phyloP scores from a whole-genome alignment of 2,888 invertebrate genomes.

The Tricholauxania praeusta region DNA sequence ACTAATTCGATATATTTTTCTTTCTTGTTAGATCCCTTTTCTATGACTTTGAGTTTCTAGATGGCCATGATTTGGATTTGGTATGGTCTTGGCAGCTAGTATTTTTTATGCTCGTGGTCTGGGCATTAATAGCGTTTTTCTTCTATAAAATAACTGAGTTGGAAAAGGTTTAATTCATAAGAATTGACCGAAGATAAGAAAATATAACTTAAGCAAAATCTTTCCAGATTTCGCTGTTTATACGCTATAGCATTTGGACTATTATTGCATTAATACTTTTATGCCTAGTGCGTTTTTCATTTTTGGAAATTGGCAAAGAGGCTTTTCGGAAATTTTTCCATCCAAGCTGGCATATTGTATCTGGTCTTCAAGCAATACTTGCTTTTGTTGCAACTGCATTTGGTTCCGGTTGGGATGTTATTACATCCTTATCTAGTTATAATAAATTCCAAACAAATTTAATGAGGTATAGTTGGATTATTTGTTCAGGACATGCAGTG shows the following conservation, averaged over 20 bases:
- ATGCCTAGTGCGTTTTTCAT: conserved; percentile 52
- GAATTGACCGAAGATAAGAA: too few relatives aligned
- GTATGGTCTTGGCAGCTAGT: too few relatives aligned
- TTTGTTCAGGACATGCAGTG: conserved; percentile 53
- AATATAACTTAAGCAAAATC: too few relatives aligned
- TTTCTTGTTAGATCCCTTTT: too few relatives aligned
- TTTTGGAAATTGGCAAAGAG: conserved; percentile 40
- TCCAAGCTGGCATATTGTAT: conserved; percentile 3
- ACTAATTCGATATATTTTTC: too few relatives aligned
- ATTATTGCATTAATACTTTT: conserved; percentile 49
- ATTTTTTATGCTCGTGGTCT: too few relatives aligned
- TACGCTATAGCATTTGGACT: conserved; percentile 49
- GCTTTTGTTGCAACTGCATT: conserved; percentile 76
- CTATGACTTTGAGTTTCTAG: too few relatives aligned
- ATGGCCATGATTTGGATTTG: too few relatives aligned
- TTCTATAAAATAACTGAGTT: too few relatives aligned
- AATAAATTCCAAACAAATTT: conserved; percentile 81
- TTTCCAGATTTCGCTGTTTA: conserved; percentile 31
- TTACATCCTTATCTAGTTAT: conserved; percentile 85
- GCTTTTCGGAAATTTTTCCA: conserved; percentile 44
- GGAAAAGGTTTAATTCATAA: too few relatives aligned
- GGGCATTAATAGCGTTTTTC: too few relatives aligned
- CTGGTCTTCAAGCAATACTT: conserved; percentile 34
- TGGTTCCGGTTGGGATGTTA: conserved; percentile 86
- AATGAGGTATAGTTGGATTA: conserved; percentile 64